A percentile compares a stretch with the other conserved stretches of the same genome.
Evolutionary conservation across 2,797 vertebrate species (phyloP).

Genomic region (Melanotaenia parkinsoni): DNA sequence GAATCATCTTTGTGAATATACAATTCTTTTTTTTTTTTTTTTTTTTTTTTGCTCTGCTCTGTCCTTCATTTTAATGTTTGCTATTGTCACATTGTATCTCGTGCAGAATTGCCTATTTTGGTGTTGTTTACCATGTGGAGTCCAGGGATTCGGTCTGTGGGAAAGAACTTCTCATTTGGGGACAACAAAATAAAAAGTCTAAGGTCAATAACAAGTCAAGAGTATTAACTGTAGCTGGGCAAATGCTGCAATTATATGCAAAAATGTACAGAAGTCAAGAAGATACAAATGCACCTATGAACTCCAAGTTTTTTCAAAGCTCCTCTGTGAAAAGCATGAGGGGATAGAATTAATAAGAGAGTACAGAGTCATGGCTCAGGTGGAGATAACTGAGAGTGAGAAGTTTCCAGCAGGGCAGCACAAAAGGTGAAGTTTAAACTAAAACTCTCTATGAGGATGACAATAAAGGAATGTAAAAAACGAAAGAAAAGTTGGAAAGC

Average conservation of each 20-base stretch:
- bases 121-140: background rate
- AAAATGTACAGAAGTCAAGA: slow-evolving; percentile 47
- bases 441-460: slow-evolving; percentile 66
- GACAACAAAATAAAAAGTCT: background rate
- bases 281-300: slow-evolving; percentile 49
- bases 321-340: slow-evolving; percentile 17
- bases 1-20: too few species aligned
- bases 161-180: too few species aligned
- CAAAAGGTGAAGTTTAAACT: slow-evolving; percentile 58
- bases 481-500: slow-evolving; percentile 70
- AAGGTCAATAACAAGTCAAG: background rate
- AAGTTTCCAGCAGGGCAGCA: slow-evolving; percentile 19
- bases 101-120: background rate
- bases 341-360: slow-evolving; percentile 46
- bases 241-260: background rate
- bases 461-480: slow-evolving; percentile 55
- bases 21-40: too few species aligned
- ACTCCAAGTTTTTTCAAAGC: slow-evolving; percentile 26
- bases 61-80: too few species aligned
- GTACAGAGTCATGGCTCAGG: slow-evolving; percentile 29
- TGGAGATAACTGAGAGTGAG: slow-evolving; percentile 26
- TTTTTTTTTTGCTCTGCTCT: too few species aligned
- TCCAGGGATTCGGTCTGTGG: background rate
- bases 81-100: too few species aligned
- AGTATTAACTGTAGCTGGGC: background rate